Conservation (phyloP, 2,113 vertebrate genomes). For the Phaethon lepturus region DNA sequence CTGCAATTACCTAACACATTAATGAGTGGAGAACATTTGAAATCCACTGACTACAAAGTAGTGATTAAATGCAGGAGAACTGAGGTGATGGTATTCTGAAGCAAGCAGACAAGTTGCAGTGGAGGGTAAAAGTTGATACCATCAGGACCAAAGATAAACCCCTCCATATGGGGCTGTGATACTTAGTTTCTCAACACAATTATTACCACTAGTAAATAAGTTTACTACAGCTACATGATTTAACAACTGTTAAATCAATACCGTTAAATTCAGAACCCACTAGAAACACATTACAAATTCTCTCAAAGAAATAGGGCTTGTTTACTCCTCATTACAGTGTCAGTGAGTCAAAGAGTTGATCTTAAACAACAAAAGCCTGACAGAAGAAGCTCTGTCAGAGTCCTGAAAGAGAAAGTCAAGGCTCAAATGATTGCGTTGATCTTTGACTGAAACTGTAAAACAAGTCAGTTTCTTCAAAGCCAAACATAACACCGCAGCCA, state of each 20-base stretch:
- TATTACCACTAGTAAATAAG: neutral
- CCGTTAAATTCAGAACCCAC: conserved; percentile 2
- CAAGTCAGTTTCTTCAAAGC: conserved; percentile 53
- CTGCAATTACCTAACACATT: neutral
- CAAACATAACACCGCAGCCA: neutral
- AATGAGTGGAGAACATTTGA: neutral
- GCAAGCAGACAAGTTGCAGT: neutral
- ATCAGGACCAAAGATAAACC: neutral
- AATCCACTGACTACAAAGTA: neutral
- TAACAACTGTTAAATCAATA: conserved; percentile 20
- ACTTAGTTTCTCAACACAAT: neutral
- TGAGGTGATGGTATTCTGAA: neutral
- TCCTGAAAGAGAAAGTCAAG: conserved; percentile 46
- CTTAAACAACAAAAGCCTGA: conserved; percentile 55
- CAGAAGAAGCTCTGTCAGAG: conserved; percentile 35
- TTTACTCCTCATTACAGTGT: conserved; percentile 47
- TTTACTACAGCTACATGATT: neutral
- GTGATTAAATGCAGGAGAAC: neutral
- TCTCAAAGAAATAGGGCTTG: conserved; percentile 12
- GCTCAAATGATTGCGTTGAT: conserved; percentile 41
- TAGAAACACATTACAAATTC: conserved; percentile 35
- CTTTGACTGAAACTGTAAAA: conserved; percentile 49
- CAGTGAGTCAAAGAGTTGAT: conserved; percentile 44
- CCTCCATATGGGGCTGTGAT: neutral
- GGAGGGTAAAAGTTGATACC: neutral